Percentiles rank a stretch among this genome's conserved stretches.
Conservation (phyloP, 2,113 vertebrate species). For the Coregonus clupeaformis region DNA sequence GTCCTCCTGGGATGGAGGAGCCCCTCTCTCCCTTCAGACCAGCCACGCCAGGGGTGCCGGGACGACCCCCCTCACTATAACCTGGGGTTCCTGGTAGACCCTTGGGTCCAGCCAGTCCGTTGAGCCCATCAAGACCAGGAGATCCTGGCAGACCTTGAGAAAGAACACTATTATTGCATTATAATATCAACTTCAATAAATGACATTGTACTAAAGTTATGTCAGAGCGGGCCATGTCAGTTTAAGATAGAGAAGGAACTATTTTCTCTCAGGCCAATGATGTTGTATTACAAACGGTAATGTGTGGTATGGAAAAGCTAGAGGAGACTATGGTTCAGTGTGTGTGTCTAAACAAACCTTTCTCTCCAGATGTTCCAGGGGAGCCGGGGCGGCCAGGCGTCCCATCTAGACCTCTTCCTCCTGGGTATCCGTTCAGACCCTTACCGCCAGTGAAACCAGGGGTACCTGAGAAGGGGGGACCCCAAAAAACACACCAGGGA, state of each 20-base stretch:
- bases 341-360: constrained; percentile 72
- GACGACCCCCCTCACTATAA: constrained; percentile 64
- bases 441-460: constrained; percentile 76
- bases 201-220: not conserved
- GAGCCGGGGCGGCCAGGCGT: constrained; percentile 68
- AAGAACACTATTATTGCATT: not conserved
- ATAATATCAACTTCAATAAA: not conserved
- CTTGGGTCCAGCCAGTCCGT: constrained; percentile 89
- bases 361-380: constrained; percentile 74
- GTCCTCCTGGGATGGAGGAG: constrained; percentile 69
- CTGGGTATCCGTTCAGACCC: constrained; percentile 78
- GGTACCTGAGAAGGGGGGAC: constrained; percentile 65
- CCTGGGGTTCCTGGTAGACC: constrained; percentile 87
- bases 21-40: constrained; percentile 89
- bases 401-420: constrained; percentile 78
- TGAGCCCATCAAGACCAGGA: constrained; percentile 87
- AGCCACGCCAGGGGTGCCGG: constrained; percentile 77
- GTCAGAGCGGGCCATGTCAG: not conserved
- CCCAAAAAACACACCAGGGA: not conserved
- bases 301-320: not conserved
- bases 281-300: not conserved
- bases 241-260: not conserved
- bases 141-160: constrained; percentile 80
- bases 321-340: not conserved
- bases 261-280: not conserved